Conservation (phyloP, 2,888 invertebrate genomes). For the Nezara viridula region DNA sequence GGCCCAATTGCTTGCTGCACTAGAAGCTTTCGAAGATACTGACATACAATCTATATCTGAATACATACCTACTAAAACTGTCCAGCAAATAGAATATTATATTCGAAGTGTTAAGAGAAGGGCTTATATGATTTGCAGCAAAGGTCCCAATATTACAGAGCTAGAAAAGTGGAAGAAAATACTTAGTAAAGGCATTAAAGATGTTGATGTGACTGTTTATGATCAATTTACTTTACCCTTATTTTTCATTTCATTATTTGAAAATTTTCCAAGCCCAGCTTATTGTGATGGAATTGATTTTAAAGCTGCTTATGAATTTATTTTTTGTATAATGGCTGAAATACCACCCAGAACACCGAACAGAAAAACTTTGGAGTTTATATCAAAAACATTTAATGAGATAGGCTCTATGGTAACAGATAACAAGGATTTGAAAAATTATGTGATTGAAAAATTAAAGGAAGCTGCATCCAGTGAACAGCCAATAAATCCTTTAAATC, state of each 20-base stretch:
- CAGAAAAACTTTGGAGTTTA: not conserved
- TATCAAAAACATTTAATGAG: slow-evolving; percentile 12
- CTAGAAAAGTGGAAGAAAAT: not conserved
- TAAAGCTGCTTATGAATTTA: slow-evolving; percentile 15
- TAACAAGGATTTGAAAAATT: slow-evolving; percentile 22
- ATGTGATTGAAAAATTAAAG: not conserved
- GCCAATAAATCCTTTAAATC: not conserved
- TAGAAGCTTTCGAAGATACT: slow-evolving; percentile 22
- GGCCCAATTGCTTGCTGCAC: not conserved
- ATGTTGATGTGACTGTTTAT: not conserved
- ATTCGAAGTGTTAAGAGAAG: slow-evolving; percentile 18
- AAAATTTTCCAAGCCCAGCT: not conserved
- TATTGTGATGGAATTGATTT: slow-evolving; percentile 29
- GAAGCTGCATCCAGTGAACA: not conserved
- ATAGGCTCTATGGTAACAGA: not conserved
- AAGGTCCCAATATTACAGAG: not conserved
- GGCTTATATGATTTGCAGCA: not conserved
- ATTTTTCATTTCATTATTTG: slow-evolving; percentile 29
- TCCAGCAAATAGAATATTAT: not conserved
- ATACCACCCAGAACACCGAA: not conserved
- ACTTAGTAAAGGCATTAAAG: not conserved
- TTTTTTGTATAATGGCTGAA: slow-evolving; percentile 26
- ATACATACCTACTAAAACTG: not conserved
- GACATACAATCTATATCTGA: not conserved
- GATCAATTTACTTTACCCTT: not conserved